Evolutionary conservation across 2,113 vertebrate species (phyloP).

Genomic region (Elaphurus davidianus): DNA sequence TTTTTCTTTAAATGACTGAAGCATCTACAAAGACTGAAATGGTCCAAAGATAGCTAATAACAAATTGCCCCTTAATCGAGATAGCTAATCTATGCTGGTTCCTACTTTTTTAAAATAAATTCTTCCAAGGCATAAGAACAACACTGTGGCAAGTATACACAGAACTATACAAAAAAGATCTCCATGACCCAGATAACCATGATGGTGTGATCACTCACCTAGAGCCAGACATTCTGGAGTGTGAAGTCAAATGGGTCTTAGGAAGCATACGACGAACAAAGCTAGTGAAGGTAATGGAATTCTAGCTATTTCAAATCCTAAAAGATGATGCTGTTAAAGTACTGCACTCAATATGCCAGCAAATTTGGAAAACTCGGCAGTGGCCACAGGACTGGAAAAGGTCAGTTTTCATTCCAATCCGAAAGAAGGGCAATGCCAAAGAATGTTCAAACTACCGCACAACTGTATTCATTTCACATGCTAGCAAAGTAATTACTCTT

Average conservation of each 20-base stretch:
- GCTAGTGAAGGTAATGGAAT: not conserved
- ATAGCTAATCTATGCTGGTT: not conserved
- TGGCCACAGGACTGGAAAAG: not conserved
- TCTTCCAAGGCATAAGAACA: not conserved
- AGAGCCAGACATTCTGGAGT: not conserved
- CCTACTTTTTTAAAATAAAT: conserved; percentile 12
- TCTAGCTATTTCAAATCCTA: not conserved
- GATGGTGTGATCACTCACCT: not conserved
- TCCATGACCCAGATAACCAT: not conserved
- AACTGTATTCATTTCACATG: not conserved
- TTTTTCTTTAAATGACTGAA: not conserved
- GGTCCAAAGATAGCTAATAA: not conserved
- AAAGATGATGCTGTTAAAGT: not conserved
- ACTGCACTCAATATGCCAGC: not conserved
- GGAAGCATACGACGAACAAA: not conserved
- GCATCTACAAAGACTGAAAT: not conserved
- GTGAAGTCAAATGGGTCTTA: not conserved
- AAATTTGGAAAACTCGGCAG: not conserved
- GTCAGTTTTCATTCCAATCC: not conserved
- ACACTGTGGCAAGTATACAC: not conserved
- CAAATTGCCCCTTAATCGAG: not conserved
- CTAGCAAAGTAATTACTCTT: not conserved
- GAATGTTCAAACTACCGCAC: not conserved
- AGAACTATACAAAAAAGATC: not conserved
- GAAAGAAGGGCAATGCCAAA: not conserved